Evolutionary conservation across 2,113 vertebrate genomes (phyloP).

Genomic region (Ptilorrhoa leucosticta): DNA sequence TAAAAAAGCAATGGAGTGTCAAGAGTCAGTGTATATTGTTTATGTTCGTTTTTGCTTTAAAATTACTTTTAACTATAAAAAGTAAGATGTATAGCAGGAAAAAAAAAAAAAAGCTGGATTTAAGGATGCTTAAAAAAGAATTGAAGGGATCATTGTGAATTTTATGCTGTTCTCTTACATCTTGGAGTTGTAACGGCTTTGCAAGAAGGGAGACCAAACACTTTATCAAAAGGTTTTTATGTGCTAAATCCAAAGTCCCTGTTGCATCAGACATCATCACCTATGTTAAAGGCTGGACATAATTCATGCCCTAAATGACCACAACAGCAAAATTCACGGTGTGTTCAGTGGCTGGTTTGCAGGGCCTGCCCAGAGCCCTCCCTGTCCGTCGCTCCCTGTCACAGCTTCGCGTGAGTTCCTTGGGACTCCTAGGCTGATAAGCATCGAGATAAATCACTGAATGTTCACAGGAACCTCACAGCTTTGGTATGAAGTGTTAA

Average conservation of each 20-base stretch:
- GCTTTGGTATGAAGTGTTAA: neutral
- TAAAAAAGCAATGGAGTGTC: slow-evolving; percentile 75
- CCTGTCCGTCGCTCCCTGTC: neutral
- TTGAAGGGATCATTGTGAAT: neutral
- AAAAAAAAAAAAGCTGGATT: neutral
- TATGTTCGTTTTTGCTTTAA: slow-evolving; percentile 66
- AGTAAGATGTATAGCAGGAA: neutral
- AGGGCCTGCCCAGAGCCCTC: neutral
- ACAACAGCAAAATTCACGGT: neutral
- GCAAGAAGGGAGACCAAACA: neutral
- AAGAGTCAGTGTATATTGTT: slow-evolving; percentile 75
- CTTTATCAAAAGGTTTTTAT: neutral
- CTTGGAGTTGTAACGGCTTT: neutral
- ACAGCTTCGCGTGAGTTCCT: neutral
- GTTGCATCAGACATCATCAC: neutral
- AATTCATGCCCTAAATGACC: neutral
- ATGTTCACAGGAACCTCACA: neutral
- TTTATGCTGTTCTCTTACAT: neutral
- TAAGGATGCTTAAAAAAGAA: slow-evolving; percentile 19
- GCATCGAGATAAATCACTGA: neutral
- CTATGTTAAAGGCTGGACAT: neutral
- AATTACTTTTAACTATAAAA: slow-evolving; percentile 68
- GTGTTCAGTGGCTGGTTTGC: neutral
- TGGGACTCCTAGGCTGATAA: neutral
- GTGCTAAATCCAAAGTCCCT: neutral